Base-by-base conservation (phyloP, 2,797 vertebrate species). In the Nyctalus aviator region DNA sequence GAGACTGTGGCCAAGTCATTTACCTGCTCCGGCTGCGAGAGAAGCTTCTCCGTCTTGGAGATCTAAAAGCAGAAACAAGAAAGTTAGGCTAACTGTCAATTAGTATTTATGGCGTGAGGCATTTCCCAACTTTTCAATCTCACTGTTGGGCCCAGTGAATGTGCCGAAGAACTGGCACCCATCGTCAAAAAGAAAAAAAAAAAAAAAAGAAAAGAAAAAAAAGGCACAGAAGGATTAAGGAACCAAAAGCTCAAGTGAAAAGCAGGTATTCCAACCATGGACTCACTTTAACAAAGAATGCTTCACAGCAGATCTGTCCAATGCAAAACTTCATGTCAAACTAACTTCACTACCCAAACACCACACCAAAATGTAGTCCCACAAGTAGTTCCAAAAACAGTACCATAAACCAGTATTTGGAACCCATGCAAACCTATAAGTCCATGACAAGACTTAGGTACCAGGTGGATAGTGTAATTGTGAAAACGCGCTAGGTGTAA, bases 1-100 rank as follows among this genome's bases (percentile, higher is more conserved):
- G 48, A 93, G 48, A 84, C 46, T 0, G 3, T 25, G 27, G 18
- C 84, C 73, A 32, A 35, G 32, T 79, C 35, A 8, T 97, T 79
- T 98, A 99, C 99, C 99, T 99, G 99, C 99, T 99, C 96, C 99
- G 99, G 98, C 99, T 99, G 46, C 99, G 98, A 95, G 99, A 99
- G 85, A 99, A 98, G 98, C 99, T 99, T 98, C 99, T 99, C 98
- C 98, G 99, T 98, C 98, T 99, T 5, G 99, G 99, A 92, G 99
- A 99, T 99, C 99, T 99, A 98, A 94, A 98, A 98, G 94, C 97
- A 98, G 97, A 98, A 98, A 98, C 5, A 68, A 44, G 93, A 95
- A 97, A 84, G 97, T 98, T 95, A 98, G 98, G 57, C 89, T 97
- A 96, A 97, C 90, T 4, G 97, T 96, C 97, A 90, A 94, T 68